phyloP scores from a whole-genome alignment of 2,113 vertebrate genomes.

The Microcebus ravelobensis region DNA sequence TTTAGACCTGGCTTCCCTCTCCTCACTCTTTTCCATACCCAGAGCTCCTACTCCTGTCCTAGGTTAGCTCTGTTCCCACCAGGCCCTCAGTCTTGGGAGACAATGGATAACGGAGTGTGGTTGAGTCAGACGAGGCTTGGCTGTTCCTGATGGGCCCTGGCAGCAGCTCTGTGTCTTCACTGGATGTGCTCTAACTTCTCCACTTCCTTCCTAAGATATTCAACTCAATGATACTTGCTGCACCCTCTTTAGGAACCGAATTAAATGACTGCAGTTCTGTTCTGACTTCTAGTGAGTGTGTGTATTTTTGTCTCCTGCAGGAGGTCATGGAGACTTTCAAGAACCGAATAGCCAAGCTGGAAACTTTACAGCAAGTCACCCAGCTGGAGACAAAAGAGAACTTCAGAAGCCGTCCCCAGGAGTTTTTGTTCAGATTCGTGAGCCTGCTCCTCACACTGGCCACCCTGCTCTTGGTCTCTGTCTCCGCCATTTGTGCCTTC shows the following conservation, averaged over 20 bases:
- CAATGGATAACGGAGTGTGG: neutral
- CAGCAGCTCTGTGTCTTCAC: neutral
- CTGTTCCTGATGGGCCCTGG: neutral
- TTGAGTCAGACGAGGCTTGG: neutral
- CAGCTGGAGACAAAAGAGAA: slow-evolving; percentile 2
- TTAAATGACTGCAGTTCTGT: neutral
- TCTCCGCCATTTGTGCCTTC: neutral
- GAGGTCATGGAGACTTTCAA: slow-evolving; percentile 72
- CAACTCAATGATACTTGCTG: too few relatives aligned
- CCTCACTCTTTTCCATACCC: neutral
- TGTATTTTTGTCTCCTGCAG: slow-evolving; percentile 44
- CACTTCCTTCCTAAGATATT: neutral
- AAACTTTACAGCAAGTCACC: slow-evolving; percentile 53
- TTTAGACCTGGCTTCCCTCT: neutral
- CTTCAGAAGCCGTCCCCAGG: neutral
- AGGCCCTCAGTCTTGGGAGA: neutral
- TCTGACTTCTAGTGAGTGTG: too few relatives aligned
- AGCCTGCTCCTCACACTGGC: slow-evolving; percentile 55
- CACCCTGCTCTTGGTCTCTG: slow-evolving; percentile 3
- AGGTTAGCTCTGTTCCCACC: neutral
- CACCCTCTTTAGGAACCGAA: neutral
- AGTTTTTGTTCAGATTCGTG: neutral
- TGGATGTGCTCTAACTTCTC: neutral
- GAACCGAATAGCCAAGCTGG: slow-evolving; percentile 46
- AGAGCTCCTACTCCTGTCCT: neutral